Base-by-base conservation (phyloP, 2,888 invertebrate species). In the Urechis unicinctus region DNA sequence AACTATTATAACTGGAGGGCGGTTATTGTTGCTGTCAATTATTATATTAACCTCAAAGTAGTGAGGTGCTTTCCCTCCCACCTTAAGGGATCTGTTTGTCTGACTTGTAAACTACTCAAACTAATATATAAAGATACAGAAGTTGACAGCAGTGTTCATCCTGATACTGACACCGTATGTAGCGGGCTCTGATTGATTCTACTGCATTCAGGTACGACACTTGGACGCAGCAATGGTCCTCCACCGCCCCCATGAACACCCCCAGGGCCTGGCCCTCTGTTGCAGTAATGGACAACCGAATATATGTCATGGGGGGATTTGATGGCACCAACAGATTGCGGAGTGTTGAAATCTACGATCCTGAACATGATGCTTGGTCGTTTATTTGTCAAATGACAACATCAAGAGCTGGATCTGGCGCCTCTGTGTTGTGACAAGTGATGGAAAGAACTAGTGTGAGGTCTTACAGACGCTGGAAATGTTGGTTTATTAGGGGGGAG, bases 281-380 rank as follows among this genome's bases (percentile, higher is more conserved):
- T 4, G 70, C 72, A 2, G 65, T 72, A 26, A 69, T 73, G 53
- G 73, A 75, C 63, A 68, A 67, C 26, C 64, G 65, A 42, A 70
- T 75, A 21, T 75, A 71, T 55, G 62, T 73, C 3, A 66, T 94
- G 43, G 91, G 95, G 36, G 94, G 95, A 0, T 95, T 95, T 79
- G 94, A 95, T 81, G 95, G 95, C n/a, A 90, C 91, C 9, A 83
- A 90, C 68, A 92, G 95, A 52, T 84, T 93, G 24, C 90, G 91
- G 80, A 89, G 89, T 57, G 93, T 91, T 1, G 95, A 95, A 81
- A 86, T 89, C 24, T 94, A 86, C 77, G 87, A 91, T 76, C 85
- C 86, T 0, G 86, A 86, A 64, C 82, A 84, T 1, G 84, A 86
- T 74, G 80, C 80, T 29, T 94, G 94, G 94, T 82, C 83, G 24